Evolutionary conservation across 1,140 invertebrate species (phyloP), one percentile per base, ranked within the genome.

Genomic region (Bombus superbus): DNA sequence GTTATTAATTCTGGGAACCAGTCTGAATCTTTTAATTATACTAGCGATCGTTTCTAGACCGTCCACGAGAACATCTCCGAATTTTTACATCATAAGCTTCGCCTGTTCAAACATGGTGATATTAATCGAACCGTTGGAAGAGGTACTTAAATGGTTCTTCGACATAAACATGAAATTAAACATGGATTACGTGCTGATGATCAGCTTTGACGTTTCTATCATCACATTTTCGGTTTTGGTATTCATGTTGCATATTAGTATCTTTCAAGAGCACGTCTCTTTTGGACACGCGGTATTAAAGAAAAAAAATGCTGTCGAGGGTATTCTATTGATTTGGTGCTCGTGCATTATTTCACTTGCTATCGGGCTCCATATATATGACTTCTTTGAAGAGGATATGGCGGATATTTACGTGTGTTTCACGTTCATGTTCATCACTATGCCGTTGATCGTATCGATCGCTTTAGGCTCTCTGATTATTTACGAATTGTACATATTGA

Each of bases 81-180:
- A 90, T 11, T 90, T 89, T 59, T 94, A 94, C 81, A n/a, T 94
- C 15, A 18, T 94, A 10, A 93, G 93, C 40, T 28, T 94, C 25
- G 82, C 92, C 9, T 83, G 89, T 11, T 93, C 92, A 15, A 91
- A 93, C 81, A 78, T 95, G 83, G 81, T 93, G 69, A 88, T 93
- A 6, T 83, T 94, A 18, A 62, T 92, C 42, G 93, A 94, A 35
- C 87, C 92, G 6, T 57, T 94, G 9, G 80, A 90, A 72, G 85
- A 93, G 72, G 71, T 92, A n/a, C 40, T 94, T 11, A 64, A 72
- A 22, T 86, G 85, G 66, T 89, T 85, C 81, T 92, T 91, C 89
- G 53, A 89, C 69, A 76, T 92, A 32, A 32, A 91, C 10, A 83
- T 92, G 42, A 66, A 85, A 15, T 74, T 92, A 44, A 92, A 94